phyloP scores from a whole-genome alignment of 2,113 vertebrate genomes.

The Sebastes schlegelii region DNA sequence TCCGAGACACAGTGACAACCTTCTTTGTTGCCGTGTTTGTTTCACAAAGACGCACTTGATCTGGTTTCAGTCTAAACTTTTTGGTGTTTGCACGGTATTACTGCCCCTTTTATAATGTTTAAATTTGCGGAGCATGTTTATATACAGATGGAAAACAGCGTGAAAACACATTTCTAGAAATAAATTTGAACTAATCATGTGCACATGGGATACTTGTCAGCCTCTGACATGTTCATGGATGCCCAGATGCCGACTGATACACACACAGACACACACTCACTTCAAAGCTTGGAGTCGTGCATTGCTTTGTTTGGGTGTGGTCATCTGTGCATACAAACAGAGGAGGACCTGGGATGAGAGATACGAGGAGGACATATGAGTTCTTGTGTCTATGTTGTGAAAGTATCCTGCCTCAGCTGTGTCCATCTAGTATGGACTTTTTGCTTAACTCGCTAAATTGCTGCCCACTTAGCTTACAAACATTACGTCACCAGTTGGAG shows the following conservation, averaged over 20 bases:
- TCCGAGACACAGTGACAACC: conserved; percentile 1
- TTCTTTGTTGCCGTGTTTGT: conserved; percentile 11
- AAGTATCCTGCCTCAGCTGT: conserved; percentile 8
- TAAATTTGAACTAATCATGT: conserved; percentile 55
- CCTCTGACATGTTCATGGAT: conserved; percentile 43
- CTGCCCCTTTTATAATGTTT: conserved; percentile 33
- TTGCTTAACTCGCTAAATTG: not conserved
- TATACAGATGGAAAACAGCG: conserved; percentile 48
- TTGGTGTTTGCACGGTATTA: conserved; percentile 24
- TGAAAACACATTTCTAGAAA: conserved; percentile 48
- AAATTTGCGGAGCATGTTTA: conserved; percentile 53
- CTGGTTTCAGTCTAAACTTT: conserved; percentile 38
- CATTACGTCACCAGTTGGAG: not conserved
- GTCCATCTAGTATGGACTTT: not conserved
- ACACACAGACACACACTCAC: conserved; percentile 19
- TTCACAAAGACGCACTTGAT: conserved; percentile 31
- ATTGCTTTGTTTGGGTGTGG: conserved; percentile 65
- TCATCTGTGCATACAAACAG: conserved; percentile 58
- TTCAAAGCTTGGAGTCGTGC: conserved; percentile 61
- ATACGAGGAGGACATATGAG: conserved; percentile 15
- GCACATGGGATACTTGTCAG: conserved; percentile 56
- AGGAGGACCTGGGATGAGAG: conserved; percentile 28
- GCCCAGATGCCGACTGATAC: conserved; percentile 24
- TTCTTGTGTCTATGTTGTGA: conserved; percentile 30
- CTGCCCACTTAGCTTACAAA: not conserved